Evolutionary conservation across 2,888 invertebrate genomes (phyloP).

Genomic region (Lasioglossum lativentre): DNA sequence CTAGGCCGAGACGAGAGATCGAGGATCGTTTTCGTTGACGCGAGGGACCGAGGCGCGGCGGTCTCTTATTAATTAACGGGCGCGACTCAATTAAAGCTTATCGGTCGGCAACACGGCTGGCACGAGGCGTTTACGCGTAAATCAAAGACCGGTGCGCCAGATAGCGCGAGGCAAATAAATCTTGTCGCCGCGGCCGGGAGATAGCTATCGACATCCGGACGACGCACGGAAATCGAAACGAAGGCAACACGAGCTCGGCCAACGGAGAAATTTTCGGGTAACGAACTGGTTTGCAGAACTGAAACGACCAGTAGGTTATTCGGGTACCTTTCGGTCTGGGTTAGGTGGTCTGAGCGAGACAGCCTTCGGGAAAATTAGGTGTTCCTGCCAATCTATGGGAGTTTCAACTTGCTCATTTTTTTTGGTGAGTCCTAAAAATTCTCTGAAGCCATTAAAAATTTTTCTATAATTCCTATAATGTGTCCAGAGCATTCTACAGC

Average conservation of each 20-base stretch:
- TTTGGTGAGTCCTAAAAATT: background rate
- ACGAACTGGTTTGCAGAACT: background rate
- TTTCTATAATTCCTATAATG: no score
- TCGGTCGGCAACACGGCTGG: conserved; percentile 46
- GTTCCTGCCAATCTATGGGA: no score
- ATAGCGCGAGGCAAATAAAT: conserved; percentile 63
- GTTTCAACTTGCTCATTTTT: background rate
- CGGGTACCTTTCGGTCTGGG: background rate
- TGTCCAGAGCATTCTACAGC: no score
- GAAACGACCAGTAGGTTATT: background rate
- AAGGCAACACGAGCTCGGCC: background rate
- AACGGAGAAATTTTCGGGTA: background rate
- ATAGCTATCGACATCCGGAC: conserved; percentile 60
- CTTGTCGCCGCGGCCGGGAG: conserved; percentile 30
- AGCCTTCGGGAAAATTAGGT: no score
- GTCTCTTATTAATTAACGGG: conserved; percentile 78
- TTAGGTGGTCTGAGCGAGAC: no score
- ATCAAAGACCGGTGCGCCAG: conserved; percentile 68
- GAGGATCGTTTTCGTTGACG: conserved; percentile 19
- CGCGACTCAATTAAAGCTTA: conserved; percentile 79
- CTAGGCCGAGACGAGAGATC: conserved; percentile 6
- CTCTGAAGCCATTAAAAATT: background rate
- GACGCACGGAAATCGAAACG: conserved; percentile 12
- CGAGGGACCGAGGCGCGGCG: conserved; percentile 10
- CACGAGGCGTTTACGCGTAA: conserved; percentile 79